A percentile compares a stretch with the other conserved stretches of the same genome.
Conservation (phyloP, 2,113 vertebrate species). For the Oophaga pumilio region DNA sequence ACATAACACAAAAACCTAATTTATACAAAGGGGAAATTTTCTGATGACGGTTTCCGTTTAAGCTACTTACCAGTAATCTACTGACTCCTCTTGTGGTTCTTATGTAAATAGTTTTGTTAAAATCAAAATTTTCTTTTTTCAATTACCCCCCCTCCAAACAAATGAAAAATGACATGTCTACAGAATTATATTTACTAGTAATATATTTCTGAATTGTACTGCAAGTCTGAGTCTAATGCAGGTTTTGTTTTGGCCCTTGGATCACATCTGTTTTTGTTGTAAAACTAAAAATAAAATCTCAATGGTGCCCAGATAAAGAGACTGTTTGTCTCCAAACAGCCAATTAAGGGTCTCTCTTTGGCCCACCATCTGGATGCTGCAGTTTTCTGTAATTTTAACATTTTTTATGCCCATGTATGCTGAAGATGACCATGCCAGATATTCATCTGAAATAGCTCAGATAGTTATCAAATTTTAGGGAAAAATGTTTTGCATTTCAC, state of each 20-base stretch:
- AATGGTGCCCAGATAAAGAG: background rate
- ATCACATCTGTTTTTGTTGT: conserved; percentile 9
- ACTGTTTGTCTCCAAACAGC: background rate
- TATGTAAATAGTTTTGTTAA: background rate
- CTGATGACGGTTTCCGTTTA: background rate
- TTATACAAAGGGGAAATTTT: background rate
- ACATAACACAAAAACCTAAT: no score
- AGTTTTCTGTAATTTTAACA: conserved; percentile 12
- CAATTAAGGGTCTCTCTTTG: conserved; percentile 10
- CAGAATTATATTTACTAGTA: background rate
- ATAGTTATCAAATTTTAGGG: background rate
- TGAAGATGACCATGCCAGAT: background rate
- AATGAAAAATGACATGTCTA: background rate
- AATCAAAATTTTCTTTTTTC: background rate
- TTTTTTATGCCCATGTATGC: background rate
- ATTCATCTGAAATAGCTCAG: background rate
- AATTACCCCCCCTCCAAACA: background rate
- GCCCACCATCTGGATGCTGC: background rate
- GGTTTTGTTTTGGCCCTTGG: background rate
- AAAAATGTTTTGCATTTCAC: background rate
- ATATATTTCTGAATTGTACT: background rate
- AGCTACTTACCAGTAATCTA: background rate
- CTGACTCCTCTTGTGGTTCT: background rate
- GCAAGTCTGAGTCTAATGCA: background rate
- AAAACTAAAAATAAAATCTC: conserved; percentile 11